A percentile compares a stretch with the other conserved stretches of the same genome.
Conservation (phyloP, 1,140 invertebrate species). For the Diachasma alloeum region DNA sequence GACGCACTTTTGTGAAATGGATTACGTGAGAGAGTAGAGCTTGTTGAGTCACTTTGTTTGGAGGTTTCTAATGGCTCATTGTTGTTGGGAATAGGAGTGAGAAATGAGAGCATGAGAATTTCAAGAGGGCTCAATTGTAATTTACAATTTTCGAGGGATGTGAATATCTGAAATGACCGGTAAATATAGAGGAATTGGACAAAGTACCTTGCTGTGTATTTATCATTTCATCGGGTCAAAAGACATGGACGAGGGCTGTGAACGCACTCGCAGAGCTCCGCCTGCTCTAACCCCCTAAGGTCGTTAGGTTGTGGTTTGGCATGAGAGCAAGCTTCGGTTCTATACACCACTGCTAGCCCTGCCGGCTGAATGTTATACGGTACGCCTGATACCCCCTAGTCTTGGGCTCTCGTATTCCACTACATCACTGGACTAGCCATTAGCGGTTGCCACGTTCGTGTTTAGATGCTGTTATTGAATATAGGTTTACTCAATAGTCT, state of each 20-base stretch:
- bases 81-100: neutral
- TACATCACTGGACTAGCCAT: slow-evolving; percentile 28
- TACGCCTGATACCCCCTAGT: neutral
- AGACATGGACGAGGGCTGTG: neutral
- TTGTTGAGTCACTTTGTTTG: neutral
- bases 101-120: neutral
- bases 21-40: too few relatives aligned
- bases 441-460: slow-evolving; percentile 27
- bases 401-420: slow-evolving; percentile 1
- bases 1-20: neutral
- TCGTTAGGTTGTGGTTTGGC: slow-evolving; percentile 62
- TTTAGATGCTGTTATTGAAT: slow-evolving; percentile 33
- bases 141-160: neutral
- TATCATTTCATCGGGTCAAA: slow-evolving; percentile 53
- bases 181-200: neutral
- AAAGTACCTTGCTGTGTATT: slow-evolving; percentile 42
- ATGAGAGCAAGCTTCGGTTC: slow-evolving; percentile 45
- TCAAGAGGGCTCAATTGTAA: neutral
- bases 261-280: neutral
- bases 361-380: slow-evolving; percentile 6
- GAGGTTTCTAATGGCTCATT: neutral
- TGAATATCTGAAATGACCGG: neutral
- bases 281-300: slow-evolving; percentile 50
- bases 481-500: slow-evolving; percentile 16
- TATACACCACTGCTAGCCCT: slow-evolving; percentile 1